A percentile compares a stretch with the other conserved stretches of the same genome.
Conservation (phyloP, 2,113 vertebrate genomes). For the Chaetura pelagica region DNA sequence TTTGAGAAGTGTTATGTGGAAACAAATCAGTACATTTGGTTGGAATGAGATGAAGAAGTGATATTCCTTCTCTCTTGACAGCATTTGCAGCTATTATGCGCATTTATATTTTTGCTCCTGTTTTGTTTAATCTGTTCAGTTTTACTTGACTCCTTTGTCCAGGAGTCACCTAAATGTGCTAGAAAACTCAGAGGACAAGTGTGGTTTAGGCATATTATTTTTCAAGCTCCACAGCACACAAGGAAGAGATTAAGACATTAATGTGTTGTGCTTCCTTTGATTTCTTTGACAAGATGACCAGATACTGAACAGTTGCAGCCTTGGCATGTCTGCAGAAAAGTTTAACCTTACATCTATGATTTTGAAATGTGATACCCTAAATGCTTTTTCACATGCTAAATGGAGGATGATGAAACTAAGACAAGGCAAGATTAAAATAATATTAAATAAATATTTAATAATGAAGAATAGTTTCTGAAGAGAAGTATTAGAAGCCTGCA, state of each 20-base stretch:
- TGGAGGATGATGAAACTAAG: background rate
- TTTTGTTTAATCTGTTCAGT: background rate
- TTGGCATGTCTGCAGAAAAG: background rate
- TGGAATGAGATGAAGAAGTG: background rate
- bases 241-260: background rate
- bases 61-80: background rate
- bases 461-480: background rate
- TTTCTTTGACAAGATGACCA: background rate
- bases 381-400: background rate
- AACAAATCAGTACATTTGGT: background rate
- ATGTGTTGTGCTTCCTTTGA: background rate
- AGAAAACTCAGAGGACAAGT: background rate
- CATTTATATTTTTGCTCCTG: background rate
- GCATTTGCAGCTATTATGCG: background rate
- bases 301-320: background rate
- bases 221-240: background rate
- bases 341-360: background rate
- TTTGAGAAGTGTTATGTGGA: background rate
- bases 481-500: background rate
- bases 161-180: background rate
- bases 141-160: background rate
- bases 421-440: background rate
- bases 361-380: background rate
- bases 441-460: background rate
- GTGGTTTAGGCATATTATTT: background rate